Percentiles rank a stretch among this genome's conserved stretches.
These are phyloP conservation scores for Tragelaphus scriptus DNA, from an alignment of 2,113 vertebrate genomes.

Conservation along the genomic window DNA sequence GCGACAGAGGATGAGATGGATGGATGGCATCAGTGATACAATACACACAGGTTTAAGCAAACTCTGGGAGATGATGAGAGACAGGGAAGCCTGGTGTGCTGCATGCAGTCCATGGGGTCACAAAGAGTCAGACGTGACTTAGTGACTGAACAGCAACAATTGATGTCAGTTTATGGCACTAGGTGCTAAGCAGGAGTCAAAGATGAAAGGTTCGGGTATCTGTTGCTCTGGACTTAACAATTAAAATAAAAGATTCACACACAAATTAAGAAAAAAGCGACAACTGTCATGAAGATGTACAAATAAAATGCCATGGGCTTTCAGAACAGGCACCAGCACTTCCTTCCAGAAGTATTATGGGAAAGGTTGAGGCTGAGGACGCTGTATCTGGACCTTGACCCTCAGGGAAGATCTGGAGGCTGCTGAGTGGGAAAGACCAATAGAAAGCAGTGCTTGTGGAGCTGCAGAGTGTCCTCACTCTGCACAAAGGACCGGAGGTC, in stretches of 20 bases:
- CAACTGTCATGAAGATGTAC: background rate
- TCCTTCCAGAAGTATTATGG: background rate
- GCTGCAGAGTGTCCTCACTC: no score
- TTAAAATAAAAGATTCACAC: background rate
- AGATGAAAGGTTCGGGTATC: background rate
- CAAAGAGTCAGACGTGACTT: background rate
- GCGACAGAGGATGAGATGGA: background rate
- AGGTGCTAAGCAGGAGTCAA: background rate
- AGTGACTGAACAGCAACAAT: background rate
- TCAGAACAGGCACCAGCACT: background rate
- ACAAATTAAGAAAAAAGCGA: background rate
- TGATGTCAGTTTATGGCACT: background rate
- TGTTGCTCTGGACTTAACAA: background rate
- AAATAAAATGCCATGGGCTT: background rate
- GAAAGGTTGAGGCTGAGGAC: background rate
- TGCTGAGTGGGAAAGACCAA: background rate
- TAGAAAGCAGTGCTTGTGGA: background rate
- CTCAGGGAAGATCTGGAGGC: background rate
- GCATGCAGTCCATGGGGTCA: background rate
- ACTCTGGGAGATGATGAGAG: background rate
- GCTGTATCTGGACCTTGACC: background rate
- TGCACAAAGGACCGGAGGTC: background rate
- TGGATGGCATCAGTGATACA: background rate
- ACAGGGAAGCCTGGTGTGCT: background rate
- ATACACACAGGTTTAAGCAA: background rate